Evolutionary conservation across 2,888 invertebrate species (phyloP).

Genomic region (Neocrepidodera transversa): DNA sequence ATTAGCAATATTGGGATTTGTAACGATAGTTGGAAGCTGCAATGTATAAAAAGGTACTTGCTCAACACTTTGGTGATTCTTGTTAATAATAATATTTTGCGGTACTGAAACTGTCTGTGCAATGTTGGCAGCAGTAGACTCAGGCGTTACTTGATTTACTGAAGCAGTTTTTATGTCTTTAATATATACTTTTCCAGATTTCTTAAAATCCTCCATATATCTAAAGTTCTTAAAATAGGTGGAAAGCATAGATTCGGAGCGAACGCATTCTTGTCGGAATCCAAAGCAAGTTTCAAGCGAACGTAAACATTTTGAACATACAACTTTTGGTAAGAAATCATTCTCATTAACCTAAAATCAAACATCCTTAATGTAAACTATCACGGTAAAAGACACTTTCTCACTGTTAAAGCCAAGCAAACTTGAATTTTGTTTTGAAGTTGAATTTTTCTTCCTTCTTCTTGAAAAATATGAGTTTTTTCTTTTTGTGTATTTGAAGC

Average conservation of each 20-base stretch:
- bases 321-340: conserved; percentile 73
- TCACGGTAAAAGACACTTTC: conserved; percentile 33
- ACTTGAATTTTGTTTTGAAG: conserved; percentile 71
- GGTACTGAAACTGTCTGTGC: conserved; percentile 12
- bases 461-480: conserved; percentile 72
- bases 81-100: conserved; percentile 27
- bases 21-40: conserved; percentile 48
- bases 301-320: conserved; percentile 70
- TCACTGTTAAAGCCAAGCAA: conserved; percentile 69
- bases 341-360: conserved; percentile 68
- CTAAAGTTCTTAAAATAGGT: conserved; percentile 69
- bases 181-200: conserved; percentile 70
- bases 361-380: conserved; percentile 8
- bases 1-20: conserved; percentile 39
- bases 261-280: conserved; percentile 70
- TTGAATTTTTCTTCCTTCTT: conserved; percentile 70
- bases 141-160: conserved; percentile 30
- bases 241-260: conserved; percentile 72
- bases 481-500: conserved; percentile 71
- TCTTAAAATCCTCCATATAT: conserved; percentile 68
- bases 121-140: conserved; percentile 21
- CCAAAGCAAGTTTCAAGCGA: conserved; percentile 69
- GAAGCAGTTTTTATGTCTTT: conserved; percentile 59
- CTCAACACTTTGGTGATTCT: conserved; percentile 34
- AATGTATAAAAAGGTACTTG: conserved; percentile 47